phyloP scores from a whole-genome alignment of 35 echinoderm and acorn worm genomes.

The Ptychodera flava region DNA sequence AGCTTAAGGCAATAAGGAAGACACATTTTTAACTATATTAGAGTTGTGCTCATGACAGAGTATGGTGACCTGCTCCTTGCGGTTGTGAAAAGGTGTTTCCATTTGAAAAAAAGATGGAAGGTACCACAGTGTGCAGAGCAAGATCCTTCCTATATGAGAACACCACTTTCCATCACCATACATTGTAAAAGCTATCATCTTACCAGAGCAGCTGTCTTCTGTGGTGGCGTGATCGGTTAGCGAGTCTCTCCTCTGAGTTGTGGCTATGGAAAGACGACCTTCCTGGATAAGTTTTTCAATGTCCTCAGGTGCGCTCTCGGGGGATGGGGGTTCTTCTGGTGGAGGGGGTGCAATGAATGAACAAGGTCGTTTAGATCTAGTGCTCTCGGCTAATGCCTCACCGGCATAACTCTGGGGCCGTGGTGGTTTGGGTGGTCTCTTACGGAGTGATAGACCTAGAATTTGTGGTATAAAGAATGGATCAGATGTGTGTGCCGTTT shows the following conservation, averaged over 20 bases:
- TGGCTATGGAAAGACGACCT: neutral
- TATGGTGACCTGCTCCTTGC: no score
- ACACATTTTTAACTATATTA: no score
- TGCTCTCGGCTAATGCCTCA: neutral
- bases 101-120: no score
- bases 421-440: neutral
- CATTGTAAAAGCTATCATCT: no score
- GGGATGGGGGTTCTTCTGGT: neutral
- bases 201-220: neutral
- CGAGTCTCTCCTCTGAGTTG: neutral
- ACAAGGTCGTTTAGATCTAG: neutral
- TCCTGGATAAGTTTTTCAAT: neutral
- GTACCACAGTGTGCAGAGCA: no score
- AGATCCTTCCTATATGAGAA: no score
- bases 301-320: neutral
- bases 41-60: no score
- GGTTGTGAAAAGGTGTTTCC: no score
- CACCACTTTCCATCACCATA: no score
- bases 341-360: neutral
- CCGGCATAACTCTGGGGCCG: neutral
- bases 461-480: neutral
- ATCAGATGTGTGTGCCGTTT: neutral
- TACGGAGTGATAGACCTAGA: neutral
- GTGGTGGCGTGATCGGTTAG: neutral
- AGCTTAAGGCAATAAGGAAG: no score